Base-by-base conservation (phyloP, 2,797 vertebrate genomes). In the Diplodus sargus region DNA sequence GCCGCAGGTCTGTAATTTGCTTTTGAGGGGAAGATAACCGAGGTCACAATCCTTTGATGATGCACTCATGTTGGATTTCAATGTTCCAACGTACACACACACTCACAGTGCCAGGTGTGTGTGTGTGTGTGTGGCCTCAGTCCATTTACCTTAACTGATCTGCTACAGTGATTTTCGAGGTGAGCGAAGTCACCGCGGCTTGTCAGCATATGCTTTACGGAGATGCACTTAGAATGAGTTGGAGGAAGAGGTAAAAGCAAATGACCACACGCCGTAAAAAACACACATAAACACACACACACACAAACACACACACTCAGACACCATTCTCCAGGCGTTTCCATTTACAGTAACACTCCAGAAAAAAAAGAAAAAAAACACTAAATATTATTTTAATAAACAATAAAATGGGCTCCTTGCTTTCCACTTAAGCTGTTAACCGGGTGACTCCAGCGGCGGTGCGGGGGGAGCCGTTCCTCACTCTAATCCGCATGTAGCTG, bases 401-500 rank as follows among this genome's bases (percentile, higher is more conserved):
- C 82, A 85, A 78, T 82, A 79, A 88, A 88, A 83, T 14, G 15
- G 64, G 34, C 60, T 70, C 57, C 67, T 83, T 79, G 58, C 86
- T 74, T 81, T 83, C 78, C 82, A 88, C 82, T 86, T 87, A 85
- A 78, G 74, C 79, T 14, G 75, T 89, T 88, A 85, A 86, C 79
- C 53, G 13, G 64, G 74, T 73, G 80, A 85, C 83, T 89, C 52
- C 20, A 58, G 79, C 76, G 74, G 82, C 76, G 64, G 74, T 59
- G 65, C 17, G 20, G 70, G 47, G 72, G 57, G 84, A 86, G 86
- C 63, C 70, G 70, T 90, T 86, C 79, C 78, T 89, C 89, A 89
- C 83, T 78, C 77, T 93, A 83, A 93, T 95, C 92, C 93, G 76
- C 85, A 87, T 85, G 93, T 94, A 85, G 87, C 87, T 89, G 85